Conservation (phyloP, 2,113 vertebrate genomes). For the Corythornis cristatus region DNA sequence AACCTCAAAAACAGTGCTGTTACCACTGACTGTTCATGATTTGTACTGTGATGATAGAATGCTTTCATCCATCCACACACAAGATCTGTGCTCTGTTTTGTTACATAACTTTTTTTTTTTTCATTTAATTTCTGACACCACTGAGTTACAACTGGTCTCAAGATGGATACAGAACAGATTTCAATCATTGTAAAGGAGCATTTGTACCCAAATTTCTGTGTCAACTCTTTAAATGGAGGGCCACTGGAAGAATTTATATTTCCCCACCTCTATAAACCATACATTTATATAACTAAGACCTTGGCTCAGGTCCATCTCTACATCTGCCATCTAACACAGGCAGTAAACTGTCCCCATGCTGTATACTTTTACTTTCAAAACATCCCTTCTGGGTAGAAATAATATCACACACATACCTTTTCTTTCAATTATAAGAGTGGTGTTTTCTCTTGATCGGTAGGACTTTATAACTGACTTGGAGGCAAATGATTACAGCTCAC, state of each 20-base stretch:
- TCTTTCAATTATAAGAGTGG: slow-evolving; percentile 9
- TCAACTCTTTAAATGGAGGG: not conserved
- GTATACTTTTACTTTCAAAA: slow-evolving; percentile 65
- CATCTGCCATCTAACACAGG: not conserved
- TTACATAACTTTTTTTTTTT: not conserved
- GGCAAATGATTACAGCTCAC: slow-evolving; percentile 47
- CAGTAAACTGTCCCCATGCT: not conserved
- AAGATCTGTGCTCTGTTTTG: not conserved
- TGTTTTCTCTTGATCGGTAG: slow-evolving; percentile 50
- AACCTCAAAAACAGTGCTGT: not conserved
- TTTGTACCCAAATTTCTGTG: not conserved
- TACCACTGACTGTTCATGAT: not conserved
- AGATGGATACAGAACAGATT: not conserved
- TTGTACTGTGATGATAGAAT: not conserved
- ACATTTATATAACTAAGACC: not conserved
- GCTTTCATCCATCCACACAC: not conserved
- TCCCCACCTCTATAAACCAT: not conserved
- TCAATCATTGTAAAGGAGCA: not conserved
- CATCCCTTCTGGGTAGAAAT: slow-evolving; percentile 27
- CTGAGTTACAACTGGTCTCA: not conserved
- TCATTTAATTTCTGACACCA: not conserved
- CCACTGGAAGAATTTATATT: not conserved
- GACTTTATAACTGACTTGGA: slow-evolving; percentile 52
- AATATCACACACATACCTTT: slow-evolving; percentile 16
- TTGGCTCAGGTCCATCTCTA: not conserved